These are phyloP conservation scores for Sciurus carolinensis DNA, from an alignment of 2,797 vertebrate species.

Conservation along the genomic window DNA sequence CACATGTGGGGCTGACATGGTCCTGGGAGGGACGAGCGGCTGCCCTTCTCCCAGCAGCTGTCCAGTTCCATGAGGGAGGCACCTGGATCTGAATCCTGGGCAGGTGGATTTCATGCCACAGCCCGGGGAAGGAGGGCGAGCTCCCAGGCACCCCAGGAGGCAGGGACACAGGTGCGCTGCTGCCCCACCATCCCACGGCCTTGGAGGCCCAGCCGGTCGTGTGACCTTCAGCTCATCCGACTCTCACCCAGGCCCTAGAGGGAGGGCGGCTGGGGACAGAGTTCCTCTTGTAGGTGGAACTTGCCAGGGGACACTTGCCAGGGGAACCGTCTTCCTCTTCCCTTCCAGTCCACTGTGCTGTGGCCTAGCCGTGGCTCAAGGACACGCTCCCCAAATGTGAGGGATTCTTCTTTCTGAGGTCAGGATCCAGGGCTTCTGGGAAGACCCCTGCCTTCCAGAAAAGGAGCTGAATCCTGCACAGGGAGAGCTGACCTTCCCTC, in stretches of 20 bases:
- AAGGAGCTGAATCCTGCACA: accelerated
- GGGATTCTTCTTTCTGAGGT: background rate
- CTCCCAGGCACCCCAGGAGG: accelerated
- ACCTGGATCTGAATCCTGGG: accelerated
- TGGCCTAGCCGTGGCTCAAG: accelerated
- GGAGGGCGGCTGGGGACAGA: accelerated
- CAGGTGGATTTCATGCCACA: background rate
- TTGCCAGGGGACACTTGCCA: background rate
- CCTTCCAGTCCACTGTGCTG: accelerated
- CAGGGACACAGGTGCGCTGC: accelerated
- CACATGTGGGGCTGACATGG: accelerated
- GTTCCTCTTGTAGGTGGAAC: background rate
- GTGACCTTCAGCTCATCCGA: accelerated
- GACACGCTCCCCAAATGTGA: accelerated
- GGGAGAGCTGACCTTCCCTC: background rate
- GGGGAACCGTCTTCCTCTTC: background rate
- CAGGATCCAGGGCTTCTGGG: no score
- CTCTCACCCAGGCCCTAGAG: accelerated
- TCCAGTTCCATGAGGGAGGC: accelerated
- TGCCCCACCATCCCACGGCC: accelerated
- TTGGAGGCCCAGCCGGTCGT: no score
- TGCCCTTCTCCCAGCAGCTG: background rate
- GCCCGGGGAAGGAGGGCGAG: no score
- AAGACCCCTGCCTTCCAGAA: background rate
- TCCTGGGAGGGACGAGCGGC: accelerated